phyloP scores from a whole-genome alignment of 2,113 vertebrate genomes.

The Mus spicilegus region DNA sequence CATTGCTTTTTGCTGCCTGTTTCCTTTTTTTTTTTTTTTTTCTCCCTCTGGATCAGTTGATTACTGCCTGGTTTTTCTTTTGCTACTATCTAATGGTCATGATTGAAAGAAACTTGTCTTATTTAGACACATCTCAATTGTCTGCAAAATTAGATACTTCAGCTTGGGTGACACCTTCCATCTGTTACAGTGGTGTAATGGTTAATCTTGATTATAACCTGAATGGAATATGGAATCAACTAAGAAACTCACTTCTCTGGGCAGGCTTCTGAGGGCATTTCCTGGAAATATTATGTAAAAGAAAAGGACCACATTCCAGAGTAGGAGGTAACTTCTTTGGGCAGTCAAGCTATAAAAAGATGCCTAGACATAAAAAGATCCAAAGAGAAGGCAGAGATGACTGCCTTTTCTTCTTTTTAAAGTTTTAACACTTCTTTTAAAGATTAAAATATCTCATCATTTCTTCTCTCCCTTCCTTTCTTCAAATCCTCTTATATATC shows the following conservation, averaged over 20 bases:
- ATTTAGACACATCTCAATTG: background rate
- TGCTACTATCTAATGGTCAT: background rate
- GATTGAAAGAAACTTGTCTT: background rate
- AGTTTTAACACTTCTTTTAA: background rate
- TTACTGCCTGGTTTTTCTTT: background rate
- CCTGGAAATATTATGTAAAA: background rate
- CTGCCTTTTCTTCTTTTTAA: background rate
- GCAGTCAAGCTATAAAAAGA: background rate
- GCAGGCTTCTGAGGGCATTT: background rate
- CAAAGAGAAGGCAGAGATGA: background rate
- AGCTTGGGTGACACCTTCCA: background rate
- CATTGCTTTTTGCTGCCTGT: background rate
- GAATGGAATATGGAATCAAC: background rate
- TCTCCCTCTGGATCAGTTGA: background rate
- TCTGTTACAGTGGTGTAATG: background rate
- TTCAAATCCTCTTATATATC: background rate
- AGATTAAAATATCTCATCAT: background rate
- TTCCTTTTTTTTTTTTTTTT: background rate
- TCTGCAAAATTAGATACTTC: background rate
- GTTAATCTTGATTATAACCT: background rate
- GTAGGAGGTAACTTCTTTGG: no score
- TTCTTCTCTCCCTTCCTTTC: background rate
- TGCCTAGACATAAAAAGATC: background rate
- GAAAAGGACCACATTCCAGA: no score
- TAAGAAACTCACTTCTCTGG: background rate